These are phyloP conservation scores for Muscicapa comitata DNA, from an alignment of 2,797 vertebrate genomes.

Conservation along the genomic window DNA sequence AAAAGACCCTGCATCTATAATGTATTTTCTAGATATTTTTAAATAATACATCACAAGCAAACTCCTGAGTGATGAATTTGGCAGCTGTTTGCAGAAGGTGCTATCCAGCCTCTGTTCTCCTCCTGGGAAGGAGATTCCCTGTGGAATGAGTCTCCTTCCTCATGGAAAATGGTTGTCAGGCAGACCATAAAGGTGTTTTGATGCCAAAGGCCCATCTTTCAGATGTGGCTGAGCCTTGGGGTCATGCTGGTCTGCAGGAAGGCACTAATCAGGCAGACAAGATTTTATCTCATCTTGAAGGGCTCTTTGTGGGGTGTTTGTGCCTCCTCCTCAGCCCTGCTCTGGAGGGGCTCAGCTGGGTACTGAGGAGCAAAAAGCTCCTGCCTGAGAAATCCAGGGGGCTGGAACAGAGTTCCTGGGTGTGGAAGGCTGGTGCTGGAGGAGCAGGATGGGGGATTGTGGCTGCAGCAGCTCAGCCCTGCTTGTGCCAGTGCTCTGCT, in stretches of 20 bases:
- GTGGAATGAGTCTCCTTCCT: background rate
- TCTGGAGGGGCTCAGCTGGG: background rate
- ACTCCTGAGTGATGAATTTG: constrained; percentile 19
- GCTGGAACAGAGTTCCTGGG: background rate
- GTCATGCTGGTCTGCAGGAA: background rate
- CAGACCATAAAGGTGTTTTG: background rate
- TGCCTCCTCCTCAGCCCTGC: background rate
- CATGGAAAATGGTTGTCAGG: background rate
- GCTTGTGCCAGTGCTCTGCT: background rate
- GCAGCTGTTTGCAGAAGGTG: background rate
- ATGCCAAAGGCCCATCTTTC: background rate
- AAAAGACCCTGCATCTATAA: background rate
- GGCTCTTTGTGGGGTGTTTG: background rate
- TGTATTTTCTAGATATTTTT: constrained; percentile 26
- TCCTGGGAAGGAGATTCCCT: background rate
- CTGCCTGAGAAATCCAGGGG: background rate
- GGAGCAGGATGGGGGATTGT: background rate
- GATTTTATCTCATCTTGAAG: background rate
- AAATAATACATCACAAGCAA: constrained; percentile 27
- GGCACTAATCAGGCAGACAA: background rate
- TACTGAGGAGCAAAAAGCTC: background rate
- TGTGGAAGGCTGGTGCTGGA: fast-evolving
- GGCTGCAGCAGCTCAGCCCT: background rate
- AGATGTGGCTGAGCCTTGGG: background rate
- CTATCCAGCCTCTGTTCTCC: too few relatives aligned